Percentiles rank a stretch among this genome's conserved stretches.
These are phyloP conservation scores for Drosophila asahinai DNA, from an alignment of 1,140 invertebrate genomes.

Conservation along the genomic window DNA sequence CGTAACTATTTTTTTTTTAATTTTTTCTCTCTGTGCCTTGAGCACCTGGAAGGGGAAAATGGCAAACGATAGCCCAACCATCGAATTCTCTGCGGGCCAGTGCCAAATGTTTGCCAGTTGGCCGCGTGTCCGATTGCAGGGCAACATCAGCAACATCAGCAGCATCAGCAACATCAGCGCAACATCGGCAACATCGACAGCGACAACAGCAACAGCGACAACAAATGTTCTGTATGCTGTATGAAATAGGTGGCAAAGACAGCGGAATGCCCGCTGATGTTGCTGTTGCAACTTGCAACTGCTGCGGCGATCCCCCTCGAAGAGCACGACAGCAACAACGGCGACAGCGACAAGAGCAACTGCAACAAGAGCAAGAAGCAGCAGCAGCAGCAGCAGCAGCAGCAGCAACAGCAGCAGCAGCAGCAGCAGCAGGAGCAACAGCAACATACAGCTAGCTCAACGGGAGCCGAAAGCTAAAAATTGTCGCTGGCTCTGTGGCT, in stretches of 20 bases:
- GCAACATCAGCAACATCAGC: conserved; percentile 36
- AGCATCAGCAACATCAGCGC: conserved; percentile 17
- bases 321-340: conserved; percentile 34
- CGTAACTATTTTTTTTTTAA: background rate
- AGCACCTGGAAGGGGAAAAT: background rate
- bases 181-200: conserved; percentile 39
- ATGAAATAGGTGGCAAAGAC: conserved; percentile 77
- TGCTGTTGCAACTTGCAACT: conserved; percentile 33
- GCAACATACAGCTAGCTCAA: conserved; percentile 40
- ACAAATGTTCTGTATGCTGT: conserved; percentile 61
- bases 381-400: conserved; percentile 7
- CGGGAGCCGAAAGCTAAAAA: conserved; percentile 35
- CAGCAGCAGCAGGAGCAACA: conserved; percentile 19
- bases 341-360: conserved; percentile 45
- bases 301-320: conserved; percentile 14
- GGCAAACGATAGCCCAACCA: conserved; percentile 26
- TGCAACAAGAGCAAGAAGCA: conserved; percentile 19
- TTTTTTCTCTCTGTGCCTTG: conserved; percentile 8
- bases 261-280: conserved; percentile 67
- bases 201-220: conserved; percentile 57
- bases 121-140: conserved; percentile 63
- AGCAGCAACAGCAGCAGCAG: conserved; percentile 16
- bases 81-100: conserved; percentile 37
- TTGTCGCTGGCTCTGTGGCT: conserved; percentile 17
- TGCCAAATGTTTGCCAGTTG: conserved; percentile 36